Percentiles rank a stretch among this genome's conserved stretches.
These are phyloP conservation scores for Onychostruthus taczanowskii DNA, from an alignment of 2,113 vertebrate genomes.

Conservation along the genomic window DNA sequence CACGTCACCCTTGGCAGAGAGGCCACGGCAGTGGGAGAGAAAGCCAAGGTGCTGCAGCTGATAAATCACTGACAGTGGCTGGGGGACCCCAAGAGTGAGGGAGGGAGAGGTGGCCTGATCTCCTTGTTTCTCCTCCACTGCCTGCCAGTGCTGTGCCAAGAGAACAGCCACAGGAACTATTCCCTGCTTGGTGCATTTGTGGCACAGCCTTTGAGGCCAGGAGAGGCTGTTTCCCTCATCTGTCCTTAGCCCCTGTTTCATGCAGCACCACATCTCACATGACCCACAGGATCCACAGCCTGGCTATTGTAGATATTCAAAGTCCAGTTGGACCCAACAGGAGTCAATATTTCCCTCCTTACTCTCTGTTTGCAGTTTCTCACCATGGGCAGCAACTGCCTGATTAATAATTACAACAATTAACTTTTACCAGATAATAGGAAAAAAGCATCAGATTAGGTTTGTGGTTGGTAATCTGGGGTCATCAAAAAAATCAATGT, in stretches of 20 bases:
- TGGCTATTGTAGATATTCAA: background rate
- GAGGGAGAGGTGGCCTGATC: background rate
- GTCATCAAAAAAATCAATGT: background rate
- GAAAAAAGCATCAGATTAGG: background rate
- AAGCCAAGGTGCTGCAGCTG: background rate
- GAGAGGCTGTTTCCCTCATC: background rate
- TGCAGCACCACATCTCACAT: background rate
- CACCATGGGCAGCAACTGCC: background rate
- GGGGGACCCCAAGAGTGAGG: rapidly evolving
- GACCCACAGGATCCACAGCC: background rate
- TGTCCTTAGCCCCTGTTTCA: background rate
- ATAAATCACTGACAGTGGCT: background rate
- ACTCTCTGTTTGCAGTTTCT: background rate
- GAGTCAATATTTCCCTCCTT: background rate
- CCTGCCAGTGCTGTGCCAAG: rapidly evolving
- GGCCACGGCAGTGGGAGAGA: rapidly evolving
- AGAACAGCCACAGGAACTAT: background rate
- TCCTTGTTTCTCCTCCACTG: rapidly evolving
- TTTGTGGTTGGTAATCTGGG: background rate
- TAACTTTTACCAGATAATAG: background rate
- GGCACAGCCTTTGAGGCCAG: background rate
- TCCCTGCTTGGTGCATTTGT: background rate
- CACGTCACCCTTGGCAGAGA: rapidly evolving
- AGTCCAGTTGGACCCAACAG: background rate
- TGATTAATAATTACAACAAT: background rate